phyloP scores from a whole-genome alignment of 2,888 invertebrate species.

The Xiphydria camelus region DNA sequence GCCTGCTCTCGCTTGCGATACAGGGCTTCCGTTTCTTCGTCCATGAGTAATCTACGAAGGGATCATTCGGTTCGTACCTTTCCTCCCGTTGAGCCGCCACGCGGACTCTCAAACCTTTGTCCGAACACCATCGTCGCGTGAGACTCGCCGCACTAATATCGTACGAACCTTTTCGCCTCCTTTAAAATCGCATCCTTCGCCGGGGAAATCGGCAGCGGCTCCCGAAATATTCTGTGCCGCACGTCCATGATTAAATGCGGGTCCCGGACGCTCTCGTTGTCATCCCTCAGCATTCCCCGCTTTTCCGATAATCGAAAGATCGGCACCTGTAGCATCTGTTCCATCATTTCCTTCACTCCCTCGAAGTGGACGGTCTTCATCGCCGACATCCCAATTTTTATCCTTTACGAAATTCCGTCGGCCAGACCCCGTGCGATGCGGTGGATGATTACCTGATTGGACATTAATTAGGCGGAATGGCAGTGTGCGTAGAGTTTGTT shows the following conservation, averaged over 20 bases:
- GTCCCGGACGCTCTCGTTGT: constrained; percentile 28
- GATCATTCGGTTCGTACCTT: not conserved
- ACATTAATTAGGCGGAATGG: constrained; percentile 11
- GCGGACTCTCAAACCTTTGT: not conserved
- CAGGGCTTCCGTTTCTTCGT: constrained; percentile 30
- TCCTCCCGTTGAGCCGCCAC: not conserved
- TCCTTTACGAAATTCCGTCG: no score
- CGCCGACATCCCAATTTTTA: no score
- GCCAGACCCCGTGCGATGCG: no score
- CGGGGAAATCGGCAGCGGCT: constrained; percentile 21
- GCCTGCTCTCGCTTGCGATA: constrained; percentile 36
- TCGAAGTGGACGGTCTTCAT: constrained; percentile 31
- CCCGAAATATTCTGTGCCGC: constrained; percentile 35
- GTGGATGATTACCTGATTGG: constrained; percentile 1
- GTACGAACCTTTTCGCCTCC: constrained; percentile 31
- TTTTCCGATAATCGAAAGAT: constrained; percentile 35
- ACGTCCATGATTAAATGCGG: constrained; percentile 45
- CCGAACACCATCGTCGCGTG: no score
- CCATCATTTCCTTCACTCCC: constrained; percentile 38
- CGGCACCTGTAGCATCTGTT: constrained; percentile 39
- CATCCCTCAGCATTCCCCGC: constrained; percentile 23
- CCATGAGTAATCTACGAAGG: constrained; percentile 32
- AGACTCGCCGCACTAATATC: not conserved
- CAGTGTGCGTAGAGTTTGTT: constrained; percentile 7
- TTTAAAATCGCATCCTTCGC: constrained; percentile 21